Conservation (phyloP, 2,797 vertebrate genomes). For the Fistularia tabacaria region DNA sequence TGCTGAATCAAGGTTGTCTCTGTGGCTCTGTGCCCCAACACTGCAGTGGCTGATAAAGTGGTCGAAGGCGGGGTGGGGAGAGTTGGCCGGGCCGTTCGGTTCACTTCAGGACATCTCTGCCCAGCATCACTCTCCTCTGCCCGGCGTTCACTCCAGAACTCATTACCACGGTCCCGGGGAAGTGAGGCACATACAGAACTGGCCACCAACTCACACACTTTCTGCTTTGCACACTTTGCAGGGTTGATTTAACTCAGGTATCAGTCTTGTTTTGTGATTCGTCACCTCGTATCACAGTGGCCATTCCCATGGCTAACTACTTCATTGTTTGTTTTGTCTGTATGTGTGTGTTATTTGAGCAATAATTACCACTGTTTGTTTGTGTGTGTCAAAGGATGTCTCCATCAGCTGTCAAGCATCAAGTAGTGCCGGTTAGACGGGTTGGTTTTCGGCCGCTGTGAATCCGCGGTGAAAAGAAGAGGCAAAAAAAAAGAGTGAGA, state of each 20-base stretch:
- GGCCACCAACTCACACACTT: too few relatives aligned
- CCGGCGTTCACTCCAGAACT: too few relatives aligned
- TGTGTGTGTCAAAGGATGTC: conserved; percentile 32
- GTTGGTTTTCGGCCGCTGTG: not conserved
- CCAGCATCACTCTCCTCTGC: too few relatives aligned
- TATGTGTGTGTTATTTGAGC: not conserved
- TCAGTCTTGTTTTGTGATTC: too few relatives aligned
- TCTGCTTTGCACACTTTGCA: too few relatives aligned
- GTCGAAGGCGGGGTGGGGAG: conserved; percentile 10
- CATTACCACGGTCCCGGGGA: too few relatives aligned
- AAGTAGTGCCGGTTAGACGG: not conserved
- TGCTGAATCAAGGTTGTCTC: conserved; percentile 43
- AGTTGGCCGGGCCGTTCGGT: conserved; percentile 13
- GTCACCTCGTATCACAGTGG: too few relatives aligned
- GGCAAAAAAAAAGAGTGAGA: not conserved
- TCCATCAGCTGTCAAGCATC: conserved; percentile 32
- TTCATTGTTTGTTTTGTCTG: too few relatives aligned
- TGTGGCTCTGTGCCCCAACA: conserved; percentile 43
- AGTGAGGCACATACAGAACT: too few relatives aligned
- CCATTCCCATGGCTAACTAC: too few relatives aligned
- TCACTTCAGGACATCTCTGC: conserved; percentile 25
- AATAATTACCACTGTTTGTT: conserved; percentile 13
- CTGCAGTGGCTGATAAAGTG: conserved; percentile 47
- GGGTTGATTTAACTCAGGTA: too few relatives aligned
- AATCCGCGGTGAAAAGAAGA: conserved; percentile 2